These are phyloP conservation scores for Ataeniobius toweri DNA, from an alignment of 2,797 vertebrate species.

Conservation along the genomic window DNA sequence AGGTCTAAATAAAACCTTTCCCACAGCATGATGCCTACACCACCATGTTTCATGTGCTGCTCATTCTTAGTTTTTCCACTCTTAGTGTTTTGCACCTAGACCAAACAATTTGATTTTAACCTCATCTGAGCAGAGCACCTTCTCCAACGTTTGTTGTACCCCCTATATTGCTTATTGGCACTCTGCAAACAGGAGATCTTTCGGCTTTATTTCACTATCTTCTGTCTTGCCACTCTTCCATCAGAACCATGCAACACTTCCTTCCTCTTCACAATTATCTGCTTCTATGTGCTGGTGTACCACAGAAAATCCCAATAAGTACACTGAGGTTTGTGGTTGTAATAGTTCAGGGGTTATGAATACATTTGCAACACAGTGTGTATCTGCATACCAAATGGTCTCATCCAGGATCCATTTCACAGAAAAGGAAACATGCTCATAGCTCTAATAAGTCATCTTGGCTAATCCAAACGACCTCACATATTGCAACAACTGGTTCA, in stretches of 20 bases:
- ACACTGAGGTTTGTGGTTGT: not conserved
- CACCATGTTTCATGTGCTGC: not conserved
- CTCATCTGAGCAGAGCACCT: not conserved
- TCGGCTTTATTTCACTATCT: too few species aligned
- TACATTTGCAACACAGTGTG: not conserved
- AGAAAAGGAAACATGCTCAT: slow-evolving; percentile 45
- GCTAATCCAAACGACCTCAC: slow-evolving; percentile 26
- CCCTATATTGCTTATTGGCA: not conserved
- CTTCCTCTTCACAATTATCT: not conserved
- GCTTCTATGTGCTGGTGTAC: not conserved
- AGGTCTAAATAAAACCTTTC: not conserved
- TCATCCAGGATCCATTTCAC: slow-evolving; percentile 22
- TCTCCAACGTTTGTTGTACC: not conserved
- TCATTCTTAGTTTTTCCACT: not conserved
- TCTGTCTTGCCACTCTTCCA: not conserved
- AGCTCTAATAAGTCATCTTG: slow-evolving; percentile 56
- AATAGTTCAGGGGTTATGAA: not conserved
- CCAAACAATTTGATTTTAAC: not conserved
- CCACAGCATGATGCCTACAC: not conserved
- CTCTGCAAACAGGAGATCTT: not conserved
- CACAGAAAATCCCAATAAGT: not conserved
- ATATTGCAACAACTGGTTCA: slow-evolving; percentile 28
- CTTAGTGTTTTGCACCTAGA: not conserved
- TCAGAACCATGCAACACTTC: not conserved
- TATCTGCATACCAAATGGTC: slow-evolving; percentile 4